phyloP scores from a whole-genome alignment of 2,113 vertebrate genomes.

The Lathamus discolor region DNA sequence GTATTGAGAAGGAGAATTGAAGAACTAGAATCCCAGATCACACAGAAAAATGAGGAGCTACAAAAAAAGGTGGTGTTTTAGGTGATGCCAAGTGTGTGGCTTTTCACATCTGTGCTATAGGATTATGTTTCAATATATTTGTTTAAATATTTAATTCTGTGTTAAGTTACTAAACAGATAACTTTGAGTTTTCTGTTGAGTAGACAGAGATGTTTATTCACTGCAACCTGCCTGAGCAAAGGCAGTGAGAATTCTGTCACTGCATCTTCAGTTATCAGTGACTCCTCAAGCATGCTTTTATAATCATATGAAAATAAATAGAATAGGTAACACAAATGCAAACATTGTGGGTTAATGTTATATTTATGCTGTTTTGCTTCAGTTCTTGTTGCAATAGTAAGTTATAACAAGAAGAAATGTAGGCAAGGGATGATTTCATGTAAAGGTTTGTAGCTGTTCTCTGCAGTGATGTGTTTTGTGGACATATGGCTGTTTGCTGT shows the following conservation, averaged over 20 bases:
- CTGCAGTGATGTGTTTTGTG: background rate
- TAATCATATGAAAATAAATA: background rate
- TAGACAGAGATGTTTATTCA: background rate
- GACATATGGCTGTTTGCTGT: background rate
- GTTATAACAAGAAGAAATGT: background rate
- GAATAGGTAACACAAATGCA: background rate
- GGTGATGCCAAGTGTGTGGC: background rate
- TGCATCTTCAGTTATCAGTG: background rate
- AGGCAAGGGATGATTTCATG: background rate
- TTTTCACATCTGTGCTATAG: background rate
- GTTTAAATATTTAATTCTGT: background rate
- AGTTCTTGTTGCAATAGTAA: background rate
- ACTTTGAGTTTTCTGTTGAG: background rate
- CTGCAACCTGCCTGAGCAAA: background rate
- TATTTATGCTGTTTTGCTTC: background rate
- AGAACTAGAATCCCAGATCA: constrained; percentile 84
- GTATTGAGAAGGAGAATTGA: constrained; percentile 86
- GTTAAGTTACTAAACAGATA: background rate
- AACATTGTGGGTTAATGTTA: background rate
- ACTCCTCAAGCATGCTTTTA: background rate
- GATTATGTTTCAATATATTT: background rate
- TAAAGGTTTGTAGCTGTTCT: background rate
- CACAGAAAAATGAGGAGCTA: constrained; percentile 77
- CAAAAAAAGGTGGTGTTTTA: constrained; percentile 71
- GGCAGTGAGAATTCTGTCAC: background rate